Base-by-base conservation (phyloP, 2,888 invertebrate species). In the Andrena marginata region DNA sequence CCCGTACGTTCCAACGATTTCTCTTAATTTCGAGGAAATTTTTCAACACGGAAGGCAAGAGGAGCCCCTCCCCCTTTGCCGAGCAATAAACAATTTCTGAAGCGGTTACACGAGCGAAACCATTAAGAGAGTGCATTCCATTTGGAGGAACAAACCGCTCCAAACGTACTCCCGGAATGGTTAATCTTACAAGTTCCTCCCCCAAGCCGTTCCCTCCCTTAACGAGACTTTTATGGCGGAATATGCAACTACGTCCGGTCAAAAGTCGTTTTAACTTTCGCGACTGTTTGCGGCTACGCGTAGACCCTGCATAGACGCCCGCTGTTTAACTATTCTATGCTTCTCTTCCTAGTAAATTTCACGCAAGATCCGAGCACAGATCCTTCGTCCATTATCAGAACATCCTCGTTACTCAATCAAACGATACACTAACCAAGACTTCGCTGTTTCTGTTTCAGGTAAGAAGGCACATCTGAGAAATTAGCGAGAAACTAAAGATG, bases 361-460 rank as follows among this genome's bases (percentile, higher is more conserved):
- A 72, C 31, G 1, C 8, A 49, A 49, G n/a, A n/a, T n/a, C n/a
- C n/a, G n/a, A 54, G 33, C 23, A 59, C 23, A 16, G 35, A 20
- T 8, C 51, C 51, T 51, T 20, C 20, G 2, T 51, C 20, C 8
- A 51, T 51, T 51, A 51, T 20, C 2, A 51, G 20, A 56, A 4
- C 56, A 26, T 23, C 23, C 23, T 10, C 10, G 1, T 20, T 8
- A 20, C 51, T 23, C 4, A 5, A 56, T 26, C 4, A 20, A 23
- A 4, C 0, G 4, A 20, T 3, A 54, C 69, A 56, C 35, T 64
- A 81, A 78, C 85, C 85, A 82, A 89, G 86, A 85, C 71, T n/a
- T 7, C 60, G 81, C 85, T 83, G 86, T 89, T 90, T 90, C 82
- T 89, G 88, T 91, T 91, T 84, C 88, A 91, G 90, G 90, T 92